Percentiles rank a stretch among this genome's conserved stretches.
These are phyloP conservation scores for Matsumurasca onukii DNA, from an alignment of 1,140 invertebrate species.

Conservation along the genomic window DNA sequence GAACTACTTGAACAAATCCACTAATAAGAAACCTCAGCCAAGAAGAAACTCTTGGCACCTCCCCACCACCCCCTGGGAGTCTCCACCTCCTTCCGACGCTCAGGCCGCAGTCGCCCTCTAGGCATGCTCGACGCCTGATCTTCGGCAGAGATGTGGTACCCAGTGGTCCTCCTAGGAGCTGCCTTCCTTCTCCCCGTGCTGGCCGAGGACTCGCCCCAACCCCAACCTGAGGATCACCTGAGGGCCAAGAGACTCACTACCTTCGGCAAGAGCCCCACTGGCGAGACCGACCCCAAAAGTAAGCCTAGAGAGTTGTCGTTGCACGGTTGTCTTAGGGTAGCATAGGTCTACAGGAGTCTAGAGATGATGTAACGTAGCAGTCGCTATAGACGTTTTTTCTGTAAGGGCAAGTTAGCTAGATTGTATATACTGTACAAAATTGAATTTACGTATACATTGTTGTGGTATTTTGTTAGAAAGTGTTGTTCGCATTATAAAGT, in stretches of 20 bases:
- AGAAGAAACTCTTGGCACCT: background rate
- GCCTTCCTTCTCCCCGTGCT: background rate
- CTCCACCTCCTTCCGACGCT: background rate
- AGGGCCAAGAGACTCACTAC: slow-evolving; percentile 18
- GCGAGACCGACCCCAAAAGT: slow-evolving; percentile 18
- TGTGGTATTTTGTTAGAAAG: no score
- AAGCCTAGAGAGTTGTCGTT: background rate
- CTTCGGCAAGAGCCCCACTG: slow-evolving; percentile 19
- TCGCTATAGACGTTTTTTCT: no score
- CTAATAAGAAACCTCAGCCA: background rate
- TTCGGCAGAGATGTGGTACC: background rate
- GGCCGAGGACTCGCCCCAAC: background rate
- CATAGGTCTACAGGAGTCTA: no score
- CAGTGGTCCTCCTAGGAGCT: slow-evolving; percentile 9
- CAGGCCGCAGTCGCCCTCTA: background rate
- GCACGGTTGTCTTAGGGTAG: slow-evolving; percentile 9
- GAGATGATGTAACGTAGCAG: no score
- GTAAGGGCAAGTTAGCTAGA: no score
- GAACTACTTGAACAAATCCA: background rate
- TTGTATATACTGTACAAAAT: no score
- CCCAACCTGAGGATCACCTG: background rate
- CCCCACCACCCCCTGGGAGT: background rate
- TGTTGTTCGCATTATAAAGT: no score
- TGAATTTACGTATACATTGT: no score
- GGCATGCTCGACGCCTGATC: slow-evolving; percentile 8